These are phyloP conservation scores for Chamaea fasciata DNA, from an alignment of 2,113 vertebrate species.

Conservation along the genomic window DNA sequence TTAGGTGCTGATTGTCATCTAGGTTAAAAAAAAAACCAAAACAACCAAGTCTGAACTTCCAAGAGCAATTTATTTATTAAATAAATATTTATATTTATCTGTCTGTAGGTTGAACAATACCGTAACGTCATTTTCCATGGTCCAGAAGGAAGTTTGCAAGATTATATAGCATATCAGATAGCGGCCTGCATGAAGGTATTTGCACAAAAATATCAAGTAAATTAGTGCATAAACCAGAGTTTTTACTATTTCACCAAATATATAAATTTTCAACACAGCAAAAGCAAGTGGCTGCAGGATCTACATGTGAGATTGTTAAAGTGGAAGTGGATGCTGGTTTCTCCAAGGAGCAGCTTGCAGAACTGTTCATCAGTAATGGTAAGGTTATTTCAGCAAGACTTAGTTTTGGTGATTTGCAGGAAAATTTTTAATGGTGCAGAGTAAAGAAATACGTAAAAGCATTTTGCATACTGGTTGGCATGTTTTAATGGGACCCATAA, in stretches of 20 bases:
- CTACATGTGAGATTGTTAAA: slow-evolving; percentile 83
- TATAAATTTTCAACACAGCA: slow-evolving; percentile 71
- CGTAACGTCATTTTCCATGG: slow-evolving; percentile 92
- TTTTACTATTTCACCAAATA: not conserved
- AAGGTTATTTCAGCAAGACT: slow-evolving; percentile 38
- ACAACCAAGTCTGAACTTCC: not conserved
- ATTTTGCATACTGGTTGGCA: not conserved
- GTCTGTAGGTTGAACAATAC: slow-evolving; percentile 87
- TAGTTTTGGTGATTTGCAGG: not conserved
- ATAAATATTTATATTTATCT: not conserved
- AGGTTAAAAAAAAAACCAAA: not conserved
- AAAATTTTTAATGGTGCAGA: not conserved
- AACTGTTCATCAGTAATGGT: slow-evolving; percentile 88
- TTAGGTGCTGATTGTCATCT: not conserved
- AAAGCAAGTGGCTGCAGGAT: slow-evolving; percentile 82
- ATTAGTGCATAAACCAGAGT: not conserved
- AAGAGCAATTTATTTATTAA: not conserved
- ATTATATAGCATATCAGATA: slow-evolving; percentile 83
- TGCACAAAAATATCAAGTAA: not conserved
- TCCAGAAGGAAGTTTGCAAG: slow-evolving; percentile 92
- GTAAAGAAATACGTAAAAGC: not conserved
- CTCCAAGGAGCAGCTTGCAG: slow-evolving; percentile 88
- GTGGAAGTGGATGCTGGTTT: slow-evolving; percentile 84
- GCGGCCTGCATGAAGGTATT: slow-evolving; percentile 85
- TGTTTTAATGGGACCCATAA: not conserved